A percentile compares a stretch with the other conserved stretches of the same genome.
Conservation (phyloP, 2,888 invertebrate species). For the Nezara viridula region DNA sequence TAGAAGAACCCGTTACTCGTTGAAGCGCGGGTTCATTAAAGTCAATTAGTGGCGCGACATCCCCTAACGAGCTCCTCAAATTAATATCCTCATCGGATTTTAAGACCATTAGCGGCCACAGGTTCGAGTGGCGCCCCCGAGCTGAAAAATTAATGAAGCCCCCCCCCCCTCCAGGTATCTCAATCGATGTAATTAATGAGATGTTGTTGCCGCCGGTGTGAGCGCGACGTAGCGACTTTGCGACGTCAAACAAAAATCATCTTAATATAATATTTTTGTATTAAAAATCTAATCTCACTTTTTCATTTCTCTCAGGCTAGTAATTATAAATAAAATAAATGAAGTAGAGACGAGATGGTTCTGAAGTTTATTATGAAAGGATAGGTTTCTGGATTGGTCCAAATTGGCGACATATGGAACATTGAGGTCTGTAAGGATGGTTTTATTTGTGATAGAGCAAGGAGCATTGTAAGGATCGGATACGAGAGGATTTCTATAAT, state of each 20-base stretch:
- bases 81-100: slow-evolving; percentile 42
- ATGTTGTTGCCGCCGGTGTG: not conserved
- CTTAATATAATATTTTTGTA: no score
- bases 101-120: not conserved
- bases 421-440: no score
- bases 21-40: slow-evolving; percentile 1
- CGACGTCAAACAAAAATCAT: not conserved
- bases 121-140: not conserved
- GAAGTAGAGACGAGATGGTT: no score
- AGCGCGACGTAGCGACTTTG: not conserved
- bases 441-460: no score
- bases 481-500: no score
- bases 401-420: no score
- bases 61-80: not conserved
- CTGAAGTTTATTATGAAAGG: no score
- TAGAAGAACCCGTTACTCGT: not conserved
- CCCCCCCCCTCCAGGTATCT: not conserved
- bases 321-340: no score
- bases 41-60: slow-evolving; percentile 6
- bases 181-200: slow-evolving; percentile 17
- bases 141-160: slow-evolving; percentile 16
- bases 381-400: no score
- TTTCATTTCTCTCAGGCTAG: no score
- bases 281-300: no score
- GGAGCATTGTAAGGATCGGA: no score